phyloP scores from a whole-genome alignment of 2,113 vertebrate genomes.

The Neofelis nebulosa region DNA sequence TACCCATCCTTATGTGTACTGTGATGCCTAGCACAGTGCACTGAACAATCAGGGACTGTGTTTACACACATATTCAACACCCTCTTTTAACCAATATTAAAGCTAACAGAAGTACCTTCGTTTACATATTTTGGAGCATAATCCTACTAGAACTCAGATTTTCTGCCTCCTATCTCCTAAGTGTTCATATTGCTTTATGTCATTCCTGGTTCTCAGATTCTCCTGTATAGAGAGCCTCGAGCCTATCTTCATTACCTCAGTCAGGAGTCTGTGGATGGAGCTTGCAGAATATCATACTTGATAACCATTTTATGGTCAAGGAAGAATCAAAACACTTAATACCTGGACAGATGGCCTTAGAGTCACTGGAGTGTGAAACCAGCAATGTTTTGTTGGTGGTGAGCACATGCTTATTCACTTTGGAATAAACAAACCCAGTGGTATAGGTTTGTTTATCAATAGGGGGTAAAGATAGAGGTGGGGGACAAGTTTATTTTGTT shows the following conservation, averaged over 20 bases:
- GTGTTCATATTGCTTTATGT: not conserved
- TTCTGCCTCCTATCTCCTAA: not conserved
- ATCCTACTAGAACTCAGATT: not conserved
- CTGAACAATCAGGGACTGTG: not conserved
- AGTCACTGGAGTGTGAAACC: conserved; percentile 51
- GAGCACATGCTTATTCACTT: conserved; percentile 54
- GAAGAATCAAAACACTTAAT: conserved; percentile 56
- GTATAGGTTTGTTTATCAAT: conserved; percentile 58
- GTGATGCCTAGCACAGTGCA: not conserved
- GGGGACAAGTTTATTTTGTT: conserved; percentile 69
- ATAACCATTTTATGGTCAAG: not conserved
- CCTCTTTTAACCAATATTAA: not conserved
- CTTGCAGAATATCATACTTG: not conserved
- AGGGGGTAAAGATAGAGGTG: conserved; percentile 27
- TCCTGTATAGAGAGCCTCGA: not conserved
- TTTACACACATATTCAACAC: not conserved
- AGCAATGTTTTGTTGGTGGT: conserved; percentile 44
- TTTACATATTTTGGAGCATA: not conserved
- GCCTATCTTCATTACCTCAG: not conserved
- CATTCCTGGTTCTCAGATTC: not conserved
- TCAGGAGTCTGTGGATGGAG: not conserved
- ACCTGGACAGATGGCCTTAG: conserved; percentile 60
- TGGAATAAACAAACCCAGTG: conserved; percentile 60
- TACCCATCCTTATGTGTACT: not conserved
- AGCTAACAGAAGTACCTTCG: not conserved